A percentile compares a stretch with the other conserved stretches of the same genome.
Evolutionary conservation across 2,113 vertebrate genomes (phyloP).

Genomic region (Isichthys henryi): DNA sequence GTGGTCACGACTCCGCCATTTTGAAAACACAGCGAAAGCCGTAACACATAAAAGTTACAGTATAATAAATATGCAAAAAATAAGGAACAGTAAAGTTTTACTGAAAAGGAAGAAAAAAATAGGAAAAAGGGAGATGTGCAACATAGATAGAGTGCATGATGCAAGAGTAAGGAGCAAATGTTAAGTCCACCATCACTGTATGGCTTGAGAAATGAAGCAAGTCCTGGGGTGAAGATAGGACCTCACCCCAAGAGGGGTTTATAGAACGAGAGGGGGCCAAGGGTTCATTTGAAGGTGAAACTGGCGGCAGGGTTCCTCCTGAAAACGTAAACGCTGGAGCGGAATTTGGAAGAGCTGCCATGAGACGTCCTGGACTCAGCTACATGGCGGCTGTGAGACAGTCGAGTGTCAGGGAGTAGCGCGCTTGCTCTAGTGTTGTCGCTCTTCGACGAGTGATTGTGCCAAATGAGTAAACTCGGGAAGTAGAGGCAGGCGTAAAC

Average conservation of each 20-base stretch:
- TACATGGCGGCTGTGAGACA: background rate
- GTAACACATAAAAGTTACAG: background rate
- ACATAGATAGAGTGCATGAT: background rate
- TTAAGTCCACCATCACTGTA: too few species aligned
- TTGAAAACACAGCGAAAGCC: background rate
- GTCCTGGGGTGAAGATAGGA: background rate
- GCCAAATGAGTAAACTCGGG: background rate
- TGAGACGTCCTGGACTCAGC: background rate
- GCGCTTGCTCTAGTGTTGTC: background rate
- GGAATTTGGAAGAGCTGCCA: background rate
- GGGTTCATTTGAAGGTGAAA: background rate
- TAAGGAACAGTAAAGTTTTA: background rate
- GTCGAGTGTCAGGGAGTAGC: background rate
- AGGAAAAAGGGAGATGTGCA: background rate
- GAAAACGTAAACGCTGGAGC: background rate
- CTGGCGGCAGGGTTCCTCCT: background rate
- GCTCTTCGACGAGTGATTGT: background rate
- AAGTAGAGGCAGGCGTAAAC: background rate
- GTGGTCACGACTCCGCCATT: too few species aligned
- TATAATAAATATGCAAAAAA: background rate
- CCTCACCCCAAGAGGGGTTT: background rate
- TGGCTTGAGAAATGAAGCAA: background rate
- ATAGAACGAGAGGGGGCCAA: background rate
- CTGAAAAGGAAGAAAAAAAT: background rate
- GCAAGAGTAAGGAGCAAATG: background rate